phyloP scores from a whole-genome alignment of 2,797 vertebrate species.

The Acanthopagrus latus region DNA sequence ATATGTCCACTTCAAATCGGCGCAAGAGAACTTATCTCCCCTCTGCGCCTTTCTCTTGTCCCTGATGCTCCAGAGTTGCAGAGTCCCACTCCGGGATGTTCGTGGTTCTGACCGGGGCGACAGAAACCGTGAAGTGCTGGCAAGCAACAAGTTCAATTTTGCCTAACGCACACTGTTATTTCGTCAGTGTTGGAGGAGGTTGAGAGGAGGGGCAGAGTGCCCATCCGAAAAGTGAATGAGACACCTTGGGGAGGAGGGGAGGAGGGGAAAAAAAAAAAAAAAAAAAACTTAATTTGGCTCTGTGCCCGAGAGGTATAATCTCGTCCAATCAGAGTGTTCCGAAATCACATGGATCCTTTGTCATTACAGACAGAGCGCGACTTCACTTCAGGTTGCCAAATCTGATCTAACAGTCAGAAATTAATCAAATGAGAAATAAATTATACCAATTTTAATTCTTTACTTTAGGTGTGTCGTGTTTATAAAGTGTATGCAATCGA shows the following conservation, averaged over 20 bases:
- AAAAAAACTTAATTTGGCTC: constrained; percentile 53
- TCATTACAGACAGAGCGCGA: background rate
- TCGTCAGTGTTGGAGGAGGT: constrained; percentile 90
- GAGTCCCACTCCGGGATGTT: constrained; percentile 73
- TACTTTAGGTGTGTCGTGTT: background rate
- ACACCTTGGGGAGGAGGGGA: constrained; percentile 72
- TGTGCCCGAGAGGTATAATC: constrained; percentile 49
- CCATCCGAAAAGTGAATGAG: constrained; percentile 87
- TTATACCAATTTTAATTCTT: background rate
- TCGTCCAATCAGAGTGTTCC: constrained; percentile 51
- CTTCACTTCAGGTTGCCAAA: background rate
- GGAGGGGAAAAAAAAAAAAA: no score
- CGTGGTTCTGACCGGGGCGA: constrained; percentile 76
- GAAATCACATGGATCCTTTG: background rate
- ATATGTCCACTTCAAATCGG: constrained; percentile 59
- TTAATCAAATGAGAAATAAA: background rate
- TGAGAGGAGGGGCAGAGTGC: constrained; percentile 91
- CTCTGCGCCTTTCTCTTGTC: constrained; percentile 44
- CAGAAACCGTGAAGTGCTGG: constrained; percentile 82
- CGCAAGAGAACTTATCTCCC: constrained; percentile 49
- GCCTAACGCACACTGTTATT: constrained; percentile 91
- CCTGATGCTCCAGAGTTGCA: constrained; percentile 64
- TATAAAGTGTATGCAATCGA: background rate
- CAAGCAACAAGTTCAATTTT: constrained; percentile 91
- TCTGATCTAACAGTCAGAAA: background rate